Percentiles rank a stretch among this genome's conserved stretches.
Evolutionary conservation across 2,797 vertebrate species (phyloP).

Genomic region (Pangasius macronema): DNA sequence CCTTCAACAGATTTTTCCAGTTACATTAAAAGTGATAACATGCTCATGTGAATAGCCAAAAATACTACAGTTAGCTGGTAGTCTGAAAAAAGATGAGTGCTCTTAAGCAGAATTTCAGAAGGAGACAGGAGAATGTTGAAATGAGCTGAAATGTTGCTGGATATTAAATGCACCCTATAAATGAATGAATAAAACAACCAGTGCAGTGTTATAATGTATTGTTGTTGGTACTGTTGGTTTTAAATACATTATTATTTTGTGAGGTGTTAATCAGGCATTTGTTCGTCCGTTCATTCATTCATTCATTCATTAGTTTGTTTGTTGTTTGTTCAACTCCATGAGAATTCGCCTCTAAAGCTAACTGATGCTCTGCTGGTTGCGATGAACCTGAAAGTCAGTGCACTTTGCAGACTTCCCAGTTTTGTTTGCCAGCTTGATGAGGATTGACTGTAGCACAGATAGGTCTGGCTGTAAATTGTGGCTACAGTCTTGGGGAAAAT

Average conservation of each 20-base stretch:
- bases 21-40: neutral
- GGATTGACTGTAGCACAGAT: neutral
- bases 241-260: neutral
- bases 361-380: neutral
- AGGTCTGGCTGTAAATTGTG: neutral
- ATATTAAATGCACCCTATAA: neutral
- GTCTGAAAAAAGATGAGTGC: neutral
- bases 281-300: neutral
- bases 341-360: neutral
- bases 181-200: neutral
- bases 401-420: neutral
- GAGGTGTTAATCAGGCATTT: neutral
- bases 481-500: neutral
- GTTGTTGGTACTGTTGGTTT: neutral
- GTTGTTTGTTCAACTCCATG: neutral
- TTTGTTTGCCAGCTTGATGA: neutral
- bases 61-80: neutral
- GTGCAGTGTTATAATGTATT: neutral
- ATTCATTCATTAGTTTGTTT: neutral
- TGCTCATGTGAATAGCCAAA: no score
- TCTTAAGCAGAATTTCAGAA: neutral
- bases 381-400: neutral
- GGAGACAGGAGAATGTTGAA: neutral
- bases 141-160: neutral
- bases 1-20: neutral